Evolutionary conservation across 2,113 vertebrate genomes (phyloP).

Genomic region (Ariopsis seemanni): DNA sequence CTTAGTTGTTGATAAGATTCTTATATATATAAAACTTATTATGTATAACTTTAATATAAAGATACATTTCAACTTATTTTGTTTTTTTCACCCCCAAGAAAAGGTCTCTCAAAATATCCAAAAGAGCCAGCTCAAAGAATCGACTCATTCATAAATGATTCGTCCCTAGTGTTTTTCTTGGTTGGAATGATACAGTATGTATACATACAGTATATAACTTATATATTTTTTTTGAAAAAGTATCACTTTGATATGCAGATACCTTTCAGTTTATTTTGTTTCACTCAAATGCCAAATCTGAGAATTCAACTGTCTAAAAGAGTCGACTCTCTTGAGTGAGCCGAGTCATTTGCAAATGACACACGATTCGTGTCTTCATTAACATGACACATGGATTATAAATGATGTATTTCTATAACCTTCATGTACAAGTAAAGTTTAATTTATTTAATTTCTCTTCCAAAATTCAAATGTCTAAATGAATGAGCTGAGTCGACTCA

Average conservation of each 20-base stretch:
- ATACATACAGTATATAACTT: neutral
- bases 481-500: neutral
- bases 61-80: too few relatives aligned
- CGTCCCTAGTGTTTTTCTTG: too few relatives aligned
- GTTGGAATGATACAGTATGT: neutral
- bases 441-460: neutral
- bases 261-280: neutral
- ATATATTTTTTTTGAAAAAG: neutral
- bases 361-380: neutral
- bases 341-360: neutral
- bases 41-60: too few relatives aligned
- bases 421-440: neutral
- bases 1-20: neutral
- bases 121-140: neutral
- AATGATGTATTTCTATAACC: neutral
- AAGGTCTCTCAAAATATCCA: too few relatives aligned
- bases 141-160: neutral
- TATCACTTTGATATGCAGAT: neutral
- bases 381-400: neutral
- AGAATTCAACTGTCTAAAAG: neutral
- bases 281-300: too few relatives aligned
- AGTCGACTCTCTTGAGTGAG: neutral
- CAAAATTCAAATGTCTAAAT: neutral
- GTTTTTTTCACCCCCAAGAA: too few relatives aligned
- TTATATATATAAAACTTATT: too few relatives aligned